Evolutionary conservation across 2,888 invertebrate genomes (phyloP), one percentile per base, ranked within the genome.

Genomic region (Dusona sp.): DNA sequence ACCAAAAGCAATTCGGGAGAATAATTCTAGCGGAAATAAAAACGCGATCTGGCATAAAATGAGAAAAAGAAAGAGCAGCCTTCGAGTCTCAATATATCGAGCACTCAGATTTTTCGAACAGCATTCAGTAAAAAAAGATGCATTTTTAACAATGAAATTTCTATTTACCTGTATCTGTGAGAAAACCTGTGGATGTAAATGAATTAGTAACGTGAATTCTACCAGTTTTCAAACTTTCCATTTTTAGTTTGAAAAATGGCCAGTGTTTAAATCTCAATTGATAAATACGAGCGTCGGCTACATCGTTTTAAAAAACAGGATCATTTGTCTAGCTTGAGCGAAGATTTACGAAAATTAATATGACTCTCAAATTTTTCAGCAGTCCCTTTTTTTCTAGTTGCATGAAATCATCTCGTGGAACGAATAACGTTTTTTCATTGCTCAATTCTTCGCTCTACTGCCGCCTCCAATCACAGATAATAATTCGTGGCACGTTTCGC

Each of bases 401-500:
- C 42, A 42, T 25, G 57, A 38, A 74, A 57, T 57, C 38, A 74
- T 74, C 54, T 72, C 72, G 72, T 54, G n/a, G 36, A 72, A 72
- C n/a, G 51, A 72, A 51, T 33, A 72, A 36, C 25, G 29, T 22
- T 65, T 65, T 65, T 38, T n/a, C n/a, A 65, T 64, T 13, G 36
- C 72, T n/a, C 51, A n/a, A 45, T 68, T 13, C 6, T 68, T 38
- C 45, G 13, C 68, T 33, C 65, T 36, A 36, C 33, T 51, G n/a
- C 36, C 2, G 19, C 51, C 45, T 33, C 51, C 33, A 64, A 84
- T 79, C 51, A 13, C 64, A n/a, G 67, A 87, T 88, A 88, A 91
- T 90, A 90, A 92, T 92, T 91, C 91, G 87, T 51, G 78, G 84
- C 92, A 91, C 91, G 92, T 90, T 83, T 82, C 78, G 75, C 78